phyloP scores from a whole-genome alignment of 1,140 invertebrate species.

The Dufourea novaeangliae region DNA sequence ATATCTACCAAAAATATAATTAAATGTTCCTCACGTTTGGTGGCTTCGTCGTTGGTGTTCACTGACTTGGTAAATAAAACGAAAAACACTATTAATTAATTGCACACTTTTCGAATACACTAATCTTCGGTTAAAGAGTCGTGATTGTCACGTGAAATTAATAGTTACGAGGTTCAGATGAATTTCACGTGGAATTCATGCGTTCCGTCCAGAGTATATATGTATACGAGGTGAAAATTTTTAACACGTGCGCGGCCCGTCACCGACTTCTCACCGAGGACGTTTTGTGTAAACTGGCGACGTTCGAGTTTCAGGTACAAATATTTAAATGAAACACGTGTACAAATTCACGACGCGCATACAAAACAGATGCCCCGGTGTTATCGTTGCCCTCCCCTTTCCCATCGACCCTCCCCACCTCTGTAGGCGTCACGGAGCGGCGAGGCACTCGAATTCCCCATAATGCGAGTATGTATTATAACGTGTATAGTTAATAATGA shows the following conservation, averaged over 20 bases:
- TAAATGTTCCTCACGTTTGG: too few relatives aligned
- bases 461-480: too few relatives aligned
- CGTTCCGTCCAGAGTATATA: too few relatives aligned
- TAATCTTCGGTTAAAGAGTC: too few relatives aligned
- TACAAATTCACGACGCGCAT: conserved; percentile 73
- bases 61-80: too few relatives aligned
- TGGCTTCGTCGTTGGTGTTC: too few relatives aligned
- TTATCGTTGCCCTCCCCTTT: background rate
- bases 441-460: conserved; percentile 15
- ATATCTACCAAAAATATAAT: too few relatives aligned
- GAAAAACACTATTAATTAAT: too few relatives aligned
- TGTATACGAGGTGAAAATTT: conserved; percentile 20
- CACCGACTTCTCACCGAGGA: background rate
- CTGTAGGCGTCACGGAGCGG: background rate
- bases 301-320: conserved; percentile 70
- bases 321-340: conserved; percentile 76
- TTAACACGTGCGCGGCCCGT: background rate
- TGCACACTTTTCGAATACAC: too few relatives aligned
- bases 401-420: background rate
- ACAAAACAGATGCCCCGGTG: conserved; percentile 71
- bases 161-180: too few relatives aligned
- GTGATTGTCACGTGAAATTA: too few relatives aligned
- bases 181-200: too few relatives aligned
- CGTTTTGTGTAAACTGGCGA: conserved; percentile 70
- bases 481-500: conserved; percentile 19